Percentiles rank a stretch among this genome's conserved stretches.
phyloP scores from a whole-genome alignment of 1,140 invertebrate species.

The Tribolium castaneum region DNA sequence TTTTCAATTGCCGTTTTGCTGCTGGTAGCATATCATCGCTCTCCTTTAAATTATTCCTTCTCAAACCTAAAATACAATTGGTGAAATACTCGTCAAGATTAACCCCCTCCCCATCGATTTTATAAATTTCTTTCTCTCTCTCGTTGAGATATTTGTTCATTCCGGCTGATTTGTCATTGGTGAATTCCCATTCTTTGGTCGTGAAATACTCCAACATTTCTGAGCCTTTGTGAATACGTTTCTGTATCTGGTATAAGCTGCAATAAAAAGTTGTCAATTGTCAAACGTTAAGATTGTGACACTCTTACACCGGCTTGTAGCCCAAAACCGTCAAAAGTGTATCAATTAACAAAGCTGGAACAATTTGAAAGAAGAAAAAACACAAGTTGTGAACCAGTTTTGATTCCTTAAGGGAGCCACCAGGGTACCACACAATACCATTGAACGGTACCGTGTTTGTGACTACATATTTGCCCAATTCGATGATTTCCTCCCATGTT shows the following conservation, averaged over 20 bases:
- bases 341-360: constrained; percentile 87
- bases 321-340: constrained; percentile 79
- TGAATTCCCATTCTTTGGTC: constrained; percentile 84
- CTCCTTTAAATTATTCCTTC: constrained; percentile 68
- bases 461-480: constrained; percentile 81
- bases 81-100: constrained; percentile 61
- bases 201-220: constrained; percentile 87
- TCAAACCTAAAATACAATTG: constrained; percentile 60
- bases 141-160: constrained; percentile 55
- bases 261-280: constrained; percentile 36
- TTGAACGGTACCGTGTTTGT: constrained; percentile 79
- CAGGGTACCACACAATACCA: constrained; percentile 85
- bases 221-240: constrained; percentile 81
- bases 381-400: constrained; percentile 80
- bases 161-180: constrained; percentile 63
- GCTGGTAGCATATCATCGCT: constrained; percentile 66
- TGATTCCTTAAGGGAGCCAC: constrained; percentile 86
- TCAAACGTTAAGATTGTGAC: background rate
- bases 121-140: constrained; percentile 59
- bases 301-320: constrained; percentile 83
- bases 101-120: constrained; percentile 60
- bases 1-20: constrained; percentile 62
- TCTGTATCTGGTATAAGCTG: constrained; percentile 79
- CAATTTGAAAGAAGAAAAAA: constrained; percentile 83
- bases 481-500: constrained; percentile 83